Evolutionary conservation across 2,113 vertebrate species (phyloP), one percentile per base, ranked within the genome.

Genomic region (Murina feae): DNA sequence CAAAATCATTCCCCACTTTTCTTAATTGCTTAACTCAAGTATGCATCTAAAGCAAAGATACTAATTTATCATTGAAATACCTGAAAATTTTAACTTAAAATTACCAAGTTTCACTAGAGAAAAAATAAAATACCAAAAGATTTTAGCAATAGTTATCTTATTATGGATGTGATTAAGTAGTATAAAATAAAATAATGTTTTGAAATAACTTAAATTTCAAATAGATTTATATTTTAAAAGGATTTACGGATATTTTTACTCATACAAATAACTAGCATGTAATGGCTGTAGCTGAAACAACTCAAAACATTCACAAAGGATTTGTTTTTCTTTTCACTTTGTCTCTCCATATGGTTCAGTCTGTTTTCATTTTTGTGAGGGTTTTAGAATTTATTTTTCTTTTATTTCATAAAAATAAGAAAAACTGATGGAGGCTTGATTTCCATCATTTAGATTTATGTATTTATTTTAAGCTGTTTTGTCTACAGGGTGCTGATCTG

Each of bases 401-500:
- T 97, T 81, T 94, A 7, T 95, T 97, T 97, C 92, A 96, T 96
- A 53, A 92, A 95, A 96, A 5, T 35, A 91, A 94, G 76, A 71
- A 76, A 90, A 60, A 92, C 81, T 90, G 65, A 71, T 65, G 32
- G 28, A 63, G 30, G 2, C 93, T 94, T 85, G 18, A 53, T 92
- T 88, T 91, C 97, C 84, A 82, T 78, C 0, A 47, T 96, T 96
- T 90, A 81, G 86, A 83, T 96, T 96, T 49, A 25, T 8, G 3
- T 83, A 23, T 96, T 97, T 97, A 30, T 96, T 97, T 97, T 92
- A 96, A 86, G 25, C 60, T 89, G 97, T 98, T 97, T 96, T 30
- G 71, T 39, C 37, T 97, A 86, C 25, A 86, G 94, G 97, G 86
- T 81, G 23, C 28, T 89, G 86, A 96, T 79, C 97, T 94, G 97